phyloP scores from a whole-genome alignment of 2,113 vertebrate species.

The Xenopus borealis region DNA sequence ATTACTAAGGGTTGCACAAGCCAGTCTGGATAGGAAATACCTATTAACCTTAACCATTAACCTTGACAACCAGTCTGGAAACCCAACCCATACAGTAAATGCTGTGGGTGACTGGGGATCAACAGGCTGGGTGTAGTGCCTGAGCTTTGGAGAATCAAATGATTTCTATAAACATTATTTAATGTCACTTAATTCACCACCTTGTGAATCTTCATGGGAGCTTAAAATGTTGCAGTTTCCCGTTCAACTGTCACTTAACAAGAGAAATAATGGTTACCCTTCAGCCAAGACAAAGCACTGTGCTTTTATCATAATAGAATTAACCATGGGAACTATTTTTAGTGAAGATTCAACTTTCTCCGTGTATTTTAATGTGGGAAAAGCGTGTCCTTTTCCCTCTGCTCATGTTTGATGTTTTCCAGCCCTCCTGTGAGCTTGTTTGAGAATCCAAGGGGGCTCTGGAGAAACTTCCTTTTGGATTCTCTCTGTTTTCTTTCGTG shows the following conservation, averaged over 20 bases:
- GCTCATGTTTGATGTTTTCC: constrained; percentile 96
- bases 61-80: no score
- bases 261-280: constrained; percentile 66
- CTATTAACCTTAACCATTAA: no score
- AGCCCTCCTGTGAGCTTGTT: constrained; percentile 81
- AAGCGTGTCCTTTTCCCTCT: constrained; percentile 96
- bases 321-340: constrained; percentile 94
- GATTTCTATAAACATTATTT: constrained; percentile 47
- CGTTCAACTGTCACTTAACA: constrained; percentile 58
- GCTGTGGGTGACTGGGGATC: background rate
- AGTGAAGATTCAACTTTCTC: constrained; percentile 92
- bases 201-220: constrained; percentile 49
- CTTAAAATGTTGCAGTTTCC: constrained; percentile 55
- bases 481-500: constrained; percentile 99
- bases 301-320: constrained; percentile 77
- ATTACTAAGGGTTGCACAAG: no score
- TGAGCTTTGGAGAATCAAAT: constrained; percentile 20
- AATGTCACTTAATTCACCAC: constrained; percentile 52
- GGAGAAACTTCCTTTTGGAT: constrained; percentile 96
- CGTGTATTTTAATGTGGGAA: constrained; percentile 99
- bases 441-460: constrained; percentile 83
- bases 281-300: constrained; percentile 67
- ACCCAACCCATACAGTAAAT: background rate
- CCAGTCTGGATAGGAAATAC: no score
- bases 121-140: background rate